A percentile compares a stretch with the other conserved stretches of the same genome.
phyloP scores from a whole-genome alignment of 2,888 invertebrate genomes.

The Euplexia lucipara region DNA sequence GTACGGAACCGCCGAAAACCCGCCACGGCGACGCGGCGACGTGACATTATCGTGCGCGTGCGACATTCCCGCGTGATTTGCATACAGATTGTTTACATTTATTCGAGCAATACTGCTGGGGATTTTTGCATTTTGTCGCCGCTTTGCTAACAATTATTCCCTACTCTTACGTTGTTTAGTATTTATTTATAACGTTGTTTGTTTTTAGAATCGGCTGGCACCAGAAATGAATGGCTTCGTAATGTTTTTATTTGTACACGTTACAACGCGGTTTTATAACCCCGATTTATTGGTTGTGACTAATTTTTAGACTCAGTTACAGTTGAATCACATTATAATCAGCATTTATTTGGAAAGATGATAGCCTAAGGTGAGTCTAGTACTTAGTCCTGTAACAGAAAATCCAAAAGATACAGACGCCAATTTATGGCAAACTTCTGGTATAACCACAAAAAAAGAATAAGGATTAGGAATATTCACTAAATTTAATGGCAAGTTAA shows the following conservation, averaged over 20 bases:
- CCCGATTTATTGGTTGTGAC: slow-evolving; percentile 46
- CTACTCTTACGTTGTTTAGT: slow-evolving; percentile 58
- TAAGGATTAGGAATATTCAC: no score
- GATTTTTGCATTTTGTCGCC: slow-evolving; percentile 69
- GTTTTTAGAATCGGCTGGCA: slow-evolving; percentile 55
- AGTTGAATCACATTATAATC: no score
- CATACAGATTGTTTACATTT: slow-evolving; percentile 83
- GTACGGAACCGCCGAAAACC: slow-evolving; percentile 59
- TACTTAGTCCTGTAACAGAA: no score
- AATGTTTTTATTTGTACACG: slow-evolving; percentile 43
- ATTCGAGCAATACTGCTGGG: slow-evolving; percentile 64
- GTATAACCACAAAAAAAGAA: no score
- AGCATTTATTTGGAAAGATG: no score
- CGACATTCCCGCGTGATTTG: slow-evolving; percentile 78
- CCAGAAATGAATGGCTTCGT: slow-evolving; percentile 53
- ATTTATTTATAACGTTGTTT: slow-evolving; percentile 59
- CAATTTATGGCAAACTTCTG: no score
- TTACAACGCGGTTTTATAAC: slow-evolving; percentile 43
- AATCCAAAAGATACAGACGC: no score
- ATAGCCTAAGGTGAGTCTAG: no score
- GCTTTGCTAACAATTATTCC: slow-evolving; percentile 66
- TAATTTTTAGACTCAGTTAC: no score
- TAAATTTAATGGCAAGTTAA: no score
- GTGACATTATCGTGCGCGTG: slow-evolving; percentile 77
- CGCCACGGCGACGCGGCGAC: slow-evolving; percentile 46